Conservation (phyloP, 2,113 vertebrate species). For the Anguilla japonica region DNA sequence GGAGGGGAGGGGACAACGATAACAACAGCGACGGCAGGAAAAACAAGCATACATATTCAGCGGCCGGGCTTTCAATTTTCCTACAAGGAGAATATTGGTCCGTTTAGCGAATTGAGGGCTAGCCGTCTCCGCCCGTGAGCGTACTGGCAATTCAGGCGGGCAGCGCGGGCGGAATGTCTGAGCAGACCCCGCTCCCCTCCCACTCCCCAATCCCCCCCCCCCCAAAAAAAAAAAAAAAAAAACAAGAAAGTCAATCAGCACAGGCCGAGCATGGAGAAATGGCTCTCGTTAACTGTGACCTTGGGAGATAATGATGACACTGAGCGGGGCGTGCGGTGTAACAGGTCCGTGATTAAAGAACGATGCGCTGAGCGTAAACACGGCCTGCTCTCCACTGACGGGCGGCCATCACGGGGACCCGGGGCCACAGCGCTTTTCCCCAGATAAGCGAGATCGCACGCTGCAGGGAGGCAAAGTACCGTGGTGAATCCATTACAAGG, state of each 20-base stretch:
- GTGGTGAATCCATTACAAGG: not conserved
- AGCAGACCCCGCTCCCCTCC: constrained; percentile 45
- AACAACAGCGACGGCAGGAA: too few species aligned
- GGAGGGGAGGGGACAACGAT: constrained; percentile 15
- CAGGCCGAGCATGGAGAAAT: constrained; percentile 52
- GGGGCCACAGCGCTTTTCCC: not conserved
- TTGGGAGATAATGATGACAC: constrained; percentile 70
- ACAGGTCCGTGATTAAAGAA: constrained; percentile 68
- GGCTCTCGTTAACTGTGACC: constrained; percentile 69
- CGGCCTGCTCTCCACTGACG: constrained; percentile 44
- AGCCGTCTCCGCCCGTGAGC: constrained; percentile 53
- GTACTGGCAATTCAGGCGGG: constrained; percentile 30
- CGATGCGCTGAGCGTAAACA: constrained; percentile 63
- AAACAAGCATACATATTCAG: constrained; percentile 19
- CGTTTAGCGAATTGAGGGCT: constrained; percentile 32
- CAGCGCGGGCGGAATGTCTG: constrained; percentile 58
- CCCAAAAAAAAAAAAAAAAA: too few species aligned
- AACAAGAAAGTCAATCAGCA: constrained; percentile 39
- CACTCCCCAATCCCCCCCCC: too few species aligned
- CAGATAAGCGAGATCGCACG: not conserved
- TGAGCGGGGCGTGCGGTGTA: constrained; percentile 59
- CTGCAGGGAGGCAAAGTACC: not conserved
- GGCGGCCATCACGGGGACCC: constrained; percentile 39
- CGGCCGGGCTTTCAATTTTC: constrained; percentile 27
- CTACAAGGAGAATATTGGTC: constrained; percentile 33